Evolutionary conservation across 2,797 vertebrate species (phyloP), one percentile per base, ranked within the genome.

Genomic region (Linurgus olivaceus): DNA sequence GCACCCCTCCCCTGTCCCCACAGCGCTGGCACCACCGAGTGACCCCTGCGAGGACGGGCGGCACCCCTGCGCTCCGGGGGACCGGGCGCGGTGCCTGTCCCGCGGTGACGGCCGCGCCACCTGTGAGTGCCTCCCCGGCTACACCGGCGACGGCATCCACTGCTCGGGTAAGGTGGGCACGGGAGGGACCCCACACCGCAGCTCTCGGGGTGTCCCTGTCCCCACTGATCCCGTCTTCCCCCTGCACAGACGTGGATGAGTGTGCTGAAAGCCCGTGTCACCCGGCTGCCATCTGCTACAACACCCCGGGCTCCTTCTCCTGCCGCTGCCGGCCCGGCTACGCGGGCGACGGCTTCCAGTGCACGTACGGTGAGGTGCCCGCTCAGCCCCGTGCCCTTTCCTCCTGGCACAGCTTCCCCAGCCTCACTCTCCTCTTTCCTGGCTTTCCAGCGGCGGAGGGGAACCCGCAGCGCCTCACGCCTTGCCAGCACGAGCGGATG

Each of bases 271-370:
- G 97, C 86, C 98, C 97, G 1, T 99, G 99, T 83, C 98, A 99
- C 90, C 62, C 90, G 2, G 97, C 95, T 0, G 99, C 98, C 54
- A 31, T 97, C 93, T 99, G 99, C 95, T 89, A 97, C 96, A 99
- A 99, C 59, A 80, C 87, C 0, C 97, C 97, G 0, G 99, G 98
- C 24, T 99, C 99, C 87, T 99, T 99, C 97, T 97, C 97, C 54
- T 99, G 99, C 94, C 98, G 4, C 37, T 99, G 99, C 97, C 97
- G 89, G 47, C 92, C 97, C 0, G 98, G 98, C 8, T 99, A 98
- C 51, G 90, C 93, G 0, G 99, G 99, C 0, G 98, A 99, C 10
- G 99, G 99, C 77, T 98, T 99, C 97, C 97, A 98, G 67, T 99
- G 99, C 87, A 74, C 95, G 2, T 94, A 88, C 2, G 98, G 99